A percentile compares a stretch with the other conserved stretches of the same genome.
phyloP scores from a whole-genome alignment of 2,888 invertebrate genomes.

The Ornithoptera alexandrae region DNA sequence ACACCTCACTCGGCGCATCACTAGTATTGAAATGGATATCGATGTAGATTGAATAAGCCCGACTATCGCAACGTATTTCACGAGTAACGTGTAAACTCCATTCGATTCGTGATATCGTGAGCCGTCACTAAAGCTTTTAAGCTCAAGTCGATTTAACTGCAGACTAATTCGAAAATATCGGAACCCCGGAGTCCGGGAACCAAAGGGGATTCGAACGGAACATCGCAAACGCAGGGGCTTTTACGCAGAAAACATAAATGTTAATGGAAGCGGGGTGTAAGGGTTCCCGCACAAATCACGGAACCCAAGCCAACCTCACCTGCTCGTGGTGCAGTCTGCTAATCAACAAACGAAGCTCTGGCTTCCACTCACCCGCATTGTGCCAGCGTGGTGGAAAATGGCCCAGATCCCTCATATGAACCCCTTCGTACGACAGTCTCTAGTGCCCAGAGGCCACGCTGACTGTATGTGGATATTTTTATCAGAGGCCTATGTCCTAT shows the following conservation, averaged over 20 bases:
- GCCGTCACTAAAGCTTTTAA: slow-evolving; percentile 26
- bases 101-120: slow-evolving; percentile 21
- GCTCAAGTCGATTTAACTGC: slow-evolving; percentile 27
- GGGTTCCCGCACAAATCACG: too few relatives aligned
- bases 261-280: not conserved
- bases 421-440: too few relatives aligned
- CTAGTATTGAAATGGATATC: not conserved
- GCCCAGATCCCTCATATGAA: too few relatives aligned
- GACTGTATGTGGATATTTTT: too few relatives aligned
- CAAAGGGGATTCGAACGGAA: not conserved
- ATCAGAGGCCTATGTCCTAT: too few relatives aligned
- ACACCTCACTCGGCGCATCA: not conserved
- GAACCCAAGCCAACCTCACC: too few relatives aligned
- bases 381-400: too few relatives aligned
- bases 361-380: too few relatives aligned
- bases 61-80: slow-evolving; percentile 7
- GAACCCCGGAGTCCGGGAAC: not conserved
- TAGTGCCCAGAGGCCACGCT: too few relatives aligned
- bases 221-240: not conserved
- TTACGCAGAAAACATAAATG: not conserved
- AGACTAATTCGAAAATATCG: slow-evolving; percentile 26
- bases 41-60: not conserved
- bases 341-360: too few relatives aligned
- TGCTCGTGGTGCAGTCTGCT: too few relatives aligned
- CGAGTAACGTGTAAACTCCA: slow-evolving; percentile 23